Percentiles rank a stretch among this genome's conserved stretches.
These are phyloP conservation scores for Copidosoma aretas DNA, from an alignment of 2,888 invertebrate genomes.

Conservation along the genomic window DNA sequence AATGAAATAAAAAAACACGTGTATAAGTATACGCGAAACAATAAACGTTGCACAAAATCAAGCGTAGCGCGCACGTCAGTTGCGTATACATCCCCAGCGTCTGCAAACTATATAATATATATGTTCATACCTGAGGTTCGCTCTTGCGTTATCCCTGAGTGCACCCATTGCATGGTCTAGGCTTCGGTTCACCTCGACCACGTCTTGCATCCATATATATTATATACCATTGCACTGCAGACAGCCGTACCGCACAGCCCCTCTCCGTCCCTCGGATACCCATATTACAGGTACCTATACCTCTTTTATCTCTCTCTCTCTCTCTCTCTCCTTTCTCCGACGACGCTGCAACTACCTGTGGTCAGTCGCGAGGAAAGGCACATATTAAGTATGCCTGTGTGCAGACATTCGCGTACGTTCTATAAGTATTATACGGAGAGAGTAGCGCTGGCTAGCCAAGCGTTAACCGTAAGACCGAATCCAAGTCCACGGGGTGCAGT, in stretches of 20 bases:
- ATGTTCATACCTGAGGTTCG: background rate
- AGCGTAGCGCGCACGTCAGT: no score
- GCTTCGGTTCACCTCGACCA: background rate
- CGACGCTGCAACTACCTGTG: background rate
- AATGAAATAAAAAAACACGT: no score
- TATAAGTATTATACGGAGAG: no score
- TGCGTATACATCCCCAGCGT: no score
- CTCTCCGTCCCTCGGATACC: no score
- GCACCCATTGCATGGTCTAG: background rate
- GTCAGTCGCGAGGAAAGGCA: slow-evolving; percentile 44
- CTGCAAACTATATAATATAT: no score
- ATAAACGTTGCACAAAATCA: no score
- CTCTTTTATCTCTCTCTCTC: background rate
- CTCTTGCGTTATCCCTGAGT: background rate
- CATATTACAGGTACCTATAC: no score
- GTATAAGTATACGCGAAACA: no score
- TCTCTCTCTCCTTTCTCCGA: slow-evolving; percentile 9
- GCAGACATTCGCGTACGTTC: background rate
- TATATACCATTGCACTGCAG: no score
- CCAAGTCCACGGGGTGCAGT: slow-evolving; percentile 50
- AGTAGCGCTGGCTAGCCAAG: slow-evolving; percentile 55
- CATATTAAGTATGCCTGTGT: slow-evolving; percentile 1
- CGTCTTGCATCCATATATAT: background rate
- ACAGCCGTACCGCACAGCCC: no score
- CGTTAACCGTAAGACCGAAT: slow-evolving; percentile 56